phyloP scores from a whole-genome alignment of 2,888 invertebrate species.

The Pilophorus perplexus region DNA sequence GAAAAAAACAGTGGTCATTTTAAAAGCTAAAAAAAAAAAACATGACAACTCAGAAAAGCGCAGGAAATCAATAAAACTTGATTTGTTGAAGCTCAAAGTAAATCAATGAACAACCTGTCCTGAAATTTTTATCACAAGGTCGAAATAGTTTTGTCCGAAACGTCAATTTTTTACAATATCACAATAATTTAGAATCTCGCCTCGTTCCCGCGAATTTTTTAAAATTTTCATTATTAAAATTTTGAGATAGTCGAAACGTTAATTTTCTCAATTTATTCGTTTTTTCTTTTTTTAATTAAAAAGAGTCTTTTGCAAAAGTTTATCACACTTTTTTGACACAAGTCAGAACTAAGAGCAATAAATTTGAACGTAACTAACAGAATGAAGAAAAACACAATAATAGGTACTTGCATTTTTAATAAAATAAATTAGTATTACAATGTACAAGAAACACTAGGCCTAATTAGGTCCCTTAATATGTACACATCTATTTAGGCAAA shows the following conservation, averaged over 20 bases:
- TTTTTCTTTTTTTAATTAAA: slow-evolving; percentile 27
- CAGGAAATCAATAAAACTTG: too few species aligned
- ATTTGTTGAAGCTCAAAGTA: slow-evolving; percentile 9
- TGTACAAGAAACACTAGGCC: slow-evolving; percentile 42
- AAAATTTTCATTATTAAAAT: slow-evolving; percentile 34
- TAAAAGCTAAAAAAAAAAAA: too few species aligned
- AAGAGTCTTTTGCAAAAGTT: slow-evolving; percentile 37
- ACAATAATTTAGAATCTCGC: slow-evolving; percentile 43
- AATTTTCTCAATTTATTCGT: slow-evolving; percentile 25
- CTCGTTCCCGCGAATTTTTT: slow-evolving; percentile 32
- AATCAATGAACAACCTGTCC: too few species aligned
- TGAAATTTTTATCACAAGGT: slow-evolving; percentile 39
- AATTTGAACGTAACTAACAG: slow-evolving; percentile 8
- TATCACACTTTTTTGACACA: slow-evolving; percentile 38
- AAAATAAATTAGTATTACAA: slow-evolving; percentile 22
- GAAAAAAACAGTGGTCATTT: too few species aligned
- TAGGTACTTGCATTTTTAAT: slow-evolving; percentile 4
- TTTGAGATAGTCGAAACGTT: slow-evolving; percentile 36
- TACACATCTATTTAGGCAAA: slow-evolving; percentile 43
- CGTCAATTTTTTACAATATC: slow-evolving; percentile 40
- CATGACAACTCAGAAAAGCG: too few species aligned
- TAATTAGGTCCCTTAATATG: slow-evolving; percentile 46
- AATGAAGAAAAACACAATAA: background rate
- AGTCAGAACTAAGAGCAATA: slow-evolving; percentile 22
- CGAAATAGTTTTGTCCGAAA: slow-evolving; percentile 37